phyloP scores from a whole-genome alignment of 2,797 vertebrate genomes.

The Syncerus caffer region DNA sequence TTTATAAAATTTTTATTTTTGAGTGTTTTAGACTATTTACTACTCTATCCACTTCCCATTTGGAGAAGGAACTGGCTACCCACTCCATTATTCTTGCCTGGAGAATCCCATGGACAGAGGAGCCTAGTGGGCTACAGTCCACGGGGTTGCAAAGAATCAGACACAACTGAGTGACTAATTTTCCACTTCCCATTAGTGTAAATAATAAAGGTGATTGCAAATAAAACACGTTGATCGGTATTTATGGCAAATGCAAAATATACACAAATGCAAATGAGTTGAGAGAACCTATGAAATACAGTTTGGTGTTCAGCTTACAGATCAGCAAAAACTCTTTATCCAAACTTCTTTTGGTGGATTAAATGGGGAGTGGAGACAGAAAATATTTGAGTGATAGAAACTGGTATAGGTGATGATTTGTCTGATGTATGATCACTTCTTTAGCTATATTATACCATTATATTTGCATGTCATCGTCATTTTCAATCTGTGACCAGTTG shows the following conservation, averaged over 20 bases:
- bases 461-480: neutral
- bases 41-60: neutral
- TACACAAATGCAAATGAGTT: neutral
- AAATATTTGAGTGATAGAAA: neutral
- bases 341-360: neutral
- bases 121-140: neutral
- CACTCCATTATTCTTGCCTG: neutral
- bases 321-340: neutral
- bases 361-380: neutral
- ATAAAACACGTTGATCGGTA: neutral
- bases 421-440: neutral
- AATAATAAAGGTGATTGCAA: neutral
- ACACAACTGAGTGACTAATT: neutral
- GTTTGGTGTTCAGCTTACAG: neutral
- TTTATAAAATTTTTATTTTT: neutral
- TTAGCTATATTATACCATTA: constrained; percentile 12
- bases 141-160: neutral
- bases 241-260: neutral
- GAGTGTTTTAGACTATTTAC: neutral
- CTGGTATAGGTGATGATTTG: neutral
- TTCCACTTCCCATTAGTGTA: neutral
- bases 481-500: constrained; percentile 24
- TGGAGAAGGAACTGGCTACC: neutral
- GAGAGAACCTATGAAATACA: neutral
- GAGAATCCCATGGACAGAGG: neutral